A percentile compares a stretch with the other conserved stretches of the same genome.
Evolutionary conservation across 2,113 vertebrate species (phyloP).

Genomic region (Cinclus mexicanus): DNA sequence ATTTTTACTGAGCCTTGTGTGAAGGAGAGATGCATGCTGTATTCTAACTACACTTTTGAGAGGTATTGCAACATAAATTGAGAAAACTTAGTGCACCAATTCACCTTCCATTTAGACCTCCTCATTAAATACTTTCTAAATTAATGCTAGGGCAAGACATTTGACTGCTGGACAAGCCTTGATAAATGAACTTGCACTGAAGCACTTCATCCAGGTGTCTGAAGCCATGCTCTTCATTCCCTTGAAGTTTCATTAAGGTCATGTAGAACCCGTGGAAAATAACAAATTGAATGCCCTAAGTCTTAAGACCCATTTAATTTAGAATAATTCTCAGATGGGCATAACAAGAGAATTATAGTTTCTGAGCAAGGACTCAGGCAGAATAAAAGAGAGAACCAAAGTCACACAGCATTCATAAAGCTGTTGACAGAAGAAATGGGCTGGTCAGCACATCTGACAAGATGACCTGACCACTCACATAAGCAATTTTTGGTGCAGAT

Average conservation of each 20-base stretch:
- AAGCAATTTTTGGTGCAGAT: not conserved
- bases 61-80: not conserved
- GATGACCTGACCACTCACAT: not conserved
- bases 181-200: not conserved
- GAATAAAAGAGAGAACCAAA: not conserved
- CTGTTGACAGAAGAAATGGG: not conserved
- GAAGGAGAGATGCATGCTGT: not conserved
- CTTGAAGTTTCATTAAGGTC: not conserved
- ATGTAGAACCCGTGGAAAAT: not conserved
- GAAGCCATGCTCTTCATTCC: not conserved
- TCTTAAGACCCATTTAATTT: not conserved
- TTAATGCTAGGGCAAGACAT: not conserved
- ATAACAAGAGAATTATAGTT: not conserved
- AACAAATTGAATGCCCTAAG: not conserved
- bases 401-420: not conserved
- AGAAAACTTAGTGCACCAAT: not conserved
- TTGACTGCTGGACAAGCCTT: not conserved
- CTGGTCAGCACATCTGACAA: not conserved
- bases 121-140: not conserved
- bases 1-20: not conserved
- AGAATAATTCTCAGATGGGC: not conserved
- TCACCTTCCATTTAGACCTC: not conserved
- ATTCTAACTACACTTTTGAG: not conserved
- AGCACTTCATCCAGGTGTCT: not conserved
- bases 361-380: not conserved